These are phyloP conservation scores for Podilymbus podiceps DNA, from an alignment of 2,113 vertebrate species.

Conservation along the genomic window DNA sequence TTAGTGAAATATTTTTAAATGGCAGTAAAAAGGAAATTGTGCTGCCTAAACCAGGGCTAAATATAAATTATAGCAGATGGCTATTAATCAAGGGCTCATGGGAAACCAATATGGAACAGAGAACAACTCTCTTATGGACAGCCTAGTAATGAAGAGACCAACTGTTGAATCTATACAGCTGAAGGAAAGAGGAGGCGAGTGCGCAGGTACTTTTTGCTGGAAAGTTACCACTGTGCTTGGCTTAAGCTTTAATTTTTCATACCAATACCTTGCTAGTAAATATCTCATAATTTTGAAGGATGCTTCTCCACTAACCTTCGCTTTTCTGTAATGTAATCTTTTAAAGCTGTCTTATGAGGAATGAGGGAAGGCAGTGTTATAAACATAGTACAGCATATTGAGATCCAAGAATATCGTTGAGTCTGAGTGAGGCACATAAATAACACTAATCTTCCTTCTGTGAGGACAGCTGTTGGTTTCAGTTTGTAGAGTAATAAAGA, in stretches of 20 bases:
- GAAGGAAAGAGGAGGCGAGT: neutral
- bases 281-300: neutral
- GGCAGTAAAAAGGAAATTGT: neutral
- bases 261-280: neutral
- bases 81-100: neutral
- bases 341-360: neutral
- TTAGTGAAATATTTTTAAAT: neutral
- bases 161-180: neutral
- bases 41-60: neutral
- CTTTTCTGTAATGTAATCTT: neutral
- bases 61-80: neutral
- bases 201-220: neutral
- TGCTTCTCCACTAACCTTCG: neutral
- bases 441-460: constrained; percentile 9
- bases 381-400: neutral
- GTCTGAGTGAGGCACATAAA: constrained; percentile 8
- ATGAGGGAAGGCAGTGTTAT: neutral
- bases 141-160: neutral
- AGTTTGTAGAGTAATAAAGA: neutral
- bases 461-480: constrained; percentile 21
- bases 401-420: neutral
- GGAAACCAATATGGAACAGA: neutral
- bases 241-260: neutral
- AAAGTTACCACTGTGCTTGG: neutral
- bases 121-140: neutral